phyloP scores from a whole-genome alignment of 2,888 invertebrate genomes.

The Eilema caniola region DNA sequence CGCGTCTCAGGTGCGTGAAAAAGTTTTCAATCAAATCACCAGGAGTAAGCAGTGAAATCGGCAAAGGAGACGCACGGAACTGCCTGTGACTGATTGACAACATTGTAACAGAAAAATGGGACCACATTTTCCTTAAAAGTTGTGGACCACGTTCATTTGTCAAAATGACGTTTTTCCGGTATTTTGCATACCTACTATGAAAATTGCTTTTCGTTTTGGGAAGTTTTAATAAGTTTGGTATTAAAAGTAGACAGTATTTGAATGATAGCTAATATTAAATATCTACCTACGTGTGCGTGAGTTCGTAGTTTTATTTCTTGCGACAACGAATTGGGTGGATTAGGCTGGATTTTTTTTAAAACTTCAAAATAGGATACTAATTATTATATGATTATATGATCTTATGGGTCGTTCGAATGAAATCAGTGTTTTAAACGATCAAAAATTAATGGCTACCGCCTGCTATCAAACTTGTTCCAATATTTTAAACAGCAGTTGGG shows the following conservation, averaged over 20 bases:
- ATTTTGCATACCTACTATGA: slow-evolving; percentile 22
- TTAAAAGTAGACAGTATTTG: not conserved
- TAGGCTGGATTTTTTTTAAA: no score
- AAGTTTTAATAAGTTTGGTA: slow-evolving; percentile 10
- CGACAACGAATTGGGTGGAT: no score
- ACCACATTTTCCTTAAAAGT: slow-evolving; percentile 67
- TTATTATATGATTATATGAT: no score
- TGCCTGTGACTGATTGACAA: slow-evolving; percentile 82
- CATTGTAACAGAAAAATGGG: slow-evolving; percentile 73
- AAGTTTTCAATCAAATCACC: slow-evolving; percentile 85
- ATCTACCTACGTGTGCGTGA: not conserved
- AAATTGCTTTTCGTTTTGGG: slow-evolving; percentile 29
- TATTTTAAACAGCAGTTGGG: no score
- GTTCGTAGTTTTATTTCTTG: no score
- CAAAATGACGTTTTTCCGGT: slow-evolving; percentile 45
- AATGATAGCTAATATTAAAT: not conserved
- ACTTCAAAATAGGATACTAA: no score
- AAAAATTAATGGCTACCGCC: no score
- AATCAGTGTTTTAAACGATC: no score
- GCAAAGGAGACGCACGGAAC: slow-evolving; percentile 66
- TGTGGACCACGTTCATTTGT: slow-evolving; percentile 67
- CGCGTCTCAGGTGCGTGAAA: slow-evolving; percentile 76
- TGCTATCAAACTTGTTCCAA: no score
- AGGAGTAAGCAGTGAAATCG: slow-evolving; percentile 66
- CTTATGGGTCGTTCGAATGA: no score